Base-by-base conservation (phyloP, 2,797 vertebrate species). In the Leptodactylus fallax region DNA sequence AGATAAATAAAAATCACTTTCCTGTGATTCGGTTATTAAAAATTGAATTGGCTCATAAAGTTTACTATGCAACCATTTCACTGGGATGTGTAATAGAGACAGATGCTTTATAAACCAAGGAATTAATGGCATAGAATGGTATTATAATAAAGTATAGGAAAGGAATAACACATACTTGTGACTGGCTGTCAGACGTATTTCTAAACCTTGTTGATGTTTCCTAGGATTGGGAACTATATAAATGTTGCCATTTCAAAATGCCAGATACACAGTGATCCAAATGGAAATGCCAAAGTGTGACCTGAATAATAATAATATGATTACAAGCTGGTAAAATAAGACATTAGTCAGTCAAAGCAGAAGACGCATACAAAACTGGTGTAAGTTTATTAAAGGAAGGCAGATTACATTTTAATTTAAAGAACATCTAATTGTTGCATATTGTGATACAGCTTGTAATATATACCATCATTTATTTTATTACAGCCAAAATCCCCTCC, bases 161-260 rank as follows among this genome's bases (percentile, higher is more conserved):
- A 47, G 81, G 27, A 84, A 83, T 69, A 79, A 79, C 76, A 72
- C 60, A 51, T 78, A 47, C 49, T 74, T 67, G 47, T 58, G 53
- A 78, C 14, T 56, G 77, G 36, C 65, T 85, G 81, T 79, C 77
- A 80, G 53, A 36, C 67, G 11, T 74, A 88, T 80, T 85, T 80
- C 76, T 88, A 88, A 88, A 88, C 25, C 77, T 53, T 81, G 87
- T 76, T 85, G 83, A 81, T 27, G 76, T 88, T 88, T 88, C 56
- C 83, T 74, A 81, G 74, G 87, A 88, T 85, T 76, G 83, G 78
- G 58, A 79, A 85, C 82, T 82, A 78, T 86, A 86, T 25, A 86
- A 83, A 89, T 83, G 80, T 83, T 83, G 88, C 84, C 88, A 86
- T 77, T 89, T 89, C 84, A 14, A 89, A 86, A 89, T 82, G 84